These are phyloP conservation scores for Prunella himalayana DNA, from an alignment of 2,113 vertebrate genomes.

Conservation along the genomic window DNA sequence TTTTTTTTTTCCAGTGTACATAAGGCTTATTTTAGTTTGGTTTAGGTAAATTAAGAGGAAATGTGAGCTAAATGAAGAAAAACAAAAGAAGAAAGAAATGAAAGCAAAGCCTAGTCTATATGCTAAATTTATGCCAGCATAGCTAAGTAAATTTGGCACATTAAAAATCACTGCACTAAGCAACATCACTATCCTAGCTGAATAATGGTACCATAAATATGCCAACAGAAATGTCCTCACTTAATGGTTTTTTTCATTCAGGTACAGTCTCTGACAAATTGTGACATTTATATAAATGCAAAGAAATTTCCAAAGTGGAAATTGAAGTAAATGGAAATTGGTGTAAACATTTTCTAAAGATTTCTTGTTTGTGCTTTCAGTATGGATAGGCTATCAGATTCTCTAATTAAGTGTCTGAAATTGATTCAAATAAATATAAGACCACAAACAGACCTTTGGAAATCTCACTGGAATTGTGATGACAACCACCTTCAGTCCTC, in stretches of 20 bases:
- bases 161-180: neutral
- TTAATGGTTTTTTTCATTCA: neutral
- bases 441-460: neutral
- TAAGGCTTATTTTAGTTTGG: neutral
- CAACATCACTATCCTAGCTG: neutral
- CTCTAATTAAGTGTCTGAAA: neutral
- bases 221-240: neutral
- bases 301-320: neutral
- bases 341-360: fast-evolving
- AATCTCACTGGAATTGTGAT: neutral
- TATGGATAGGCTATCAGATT: neutral
- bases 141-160: neutral
- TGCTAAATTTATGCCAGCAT: neutral
- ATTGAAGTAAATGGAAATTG: neutral
- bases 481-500: neutral
- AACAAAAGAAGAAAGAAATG: neutral
- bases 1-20: neutral
- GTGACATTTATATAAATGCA: neutral
- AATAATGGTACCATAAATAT: neutral
- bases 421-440: neutral
- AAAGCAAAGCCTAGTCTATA: neutral
- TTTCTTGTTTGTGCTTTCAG: neutral
- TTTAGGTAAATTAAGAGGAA: conserved; percentile 11
- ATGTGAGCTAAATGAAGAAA: neutral
- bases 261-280: neutral